These are phyloP conservation scores for Potamilus streckersoni DNA, from an alignment of 1,140 invertebrate genomes.

Conservation along the genomic window DNA sequence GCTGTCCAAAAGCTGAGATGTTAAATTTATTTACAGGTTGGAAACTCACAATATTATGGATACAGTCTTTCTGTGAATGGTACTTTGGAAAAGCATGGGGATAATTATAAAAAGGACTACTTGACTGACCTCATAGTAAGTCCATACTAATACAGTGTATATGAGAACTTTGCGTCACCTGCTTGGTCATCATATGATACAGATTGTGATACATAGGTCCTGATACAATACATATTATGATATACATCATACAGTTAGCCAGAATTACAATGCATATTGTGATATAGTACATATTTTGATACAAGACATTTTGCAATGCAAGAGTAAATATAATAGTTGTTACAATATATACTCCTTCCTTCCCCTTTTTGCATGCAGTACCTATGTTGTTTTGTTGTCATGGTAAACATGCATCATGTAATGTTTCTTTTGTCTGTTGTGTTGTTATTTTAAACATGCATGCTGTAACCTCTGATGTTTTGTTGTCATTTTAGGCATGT, in stretches of 20 bases:
- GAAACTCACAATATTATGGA: conserved; percentile 84
- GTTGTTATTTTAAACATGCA: no score
- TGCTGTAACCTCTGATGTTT: no score
- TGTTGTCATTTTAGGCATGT: no score
- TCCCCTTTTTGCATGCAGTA: no score
- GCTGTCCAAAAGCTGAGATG: not conserved
- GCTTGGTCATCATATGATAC: not conserved
- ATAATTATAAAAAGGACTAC: conserved; percentile 77
- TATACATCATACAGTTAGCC: not conserved
- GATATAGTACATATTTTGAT: not conserved
- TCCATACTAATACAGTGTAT: conserved; percentile 30
- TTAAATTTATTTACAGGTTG: conserved; percentile 43
- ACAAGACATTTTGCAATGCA: no score
- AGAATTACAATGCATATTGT: not conserved
- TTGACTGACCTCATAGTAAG: conserved; percentile 88
- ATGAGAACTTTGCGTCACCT: not conserved
- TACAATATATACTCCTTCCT: no score
- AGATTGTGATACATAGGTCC: not conserved
- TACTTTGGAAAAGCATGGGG: conserved; percentile 70
- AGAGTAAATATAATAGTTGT: no score
- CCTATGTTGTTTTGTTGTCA: no score
- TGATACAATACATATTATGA: not conserved
- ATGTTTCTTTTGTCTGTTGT: no score
- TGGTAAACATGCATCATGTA: no score
- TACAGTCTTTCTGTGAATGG: conserved; percentile 89